A percentile compares a stretch with the other conserved stretches of the same genome.
Conservation (phyloP, 2,797 vertebrate species). For the Amniataba percoides region DNA sequence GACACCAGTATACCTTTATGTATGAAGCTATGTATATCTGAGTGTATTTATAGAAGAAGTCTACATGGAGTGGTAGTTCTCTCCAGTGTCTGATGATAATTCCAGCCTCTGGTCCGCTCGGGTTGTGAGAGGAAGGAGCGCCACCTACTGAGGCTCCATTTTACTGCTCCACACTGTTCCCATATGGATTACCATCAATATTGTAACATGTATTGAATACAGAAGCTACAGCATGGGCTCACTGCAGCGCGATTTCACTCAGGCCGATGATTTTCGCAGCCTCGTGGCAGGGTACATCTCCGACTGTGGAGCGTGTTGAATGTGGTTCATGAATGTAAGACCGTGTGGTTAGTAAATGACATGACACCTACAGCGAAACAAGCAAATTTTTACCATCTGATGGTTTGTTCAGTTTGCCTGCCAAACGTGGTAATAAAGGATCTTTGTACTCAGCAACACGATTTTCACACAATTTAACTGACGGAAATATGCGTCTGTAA, state of each 20-base stretch:
- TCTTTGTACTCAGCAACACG: constrained; percentile 72
- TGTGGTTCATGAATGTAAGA: constrained; percentile 45
- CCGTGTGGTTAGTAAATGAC: constrained; percentile 54
- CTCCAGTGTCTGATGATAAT: constrained; percentile 72
- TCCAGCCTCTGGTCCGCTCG: constrained; percentile 64
- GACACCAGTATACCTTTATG: constrained; percentile 79
- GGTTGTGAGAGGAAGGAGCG: constrained; percentile 68
- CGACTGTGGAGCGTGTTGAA: constrained; percentile 10
- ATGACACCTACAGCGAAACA: constrained; percentile 33
- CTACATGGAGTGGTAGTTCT: constrained; percentile 63
- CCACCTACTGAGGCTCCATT: constrained; percentile 71
- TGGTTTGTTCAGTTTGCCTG: constrained; percentile 61
- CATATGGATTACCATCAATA: constrained; percentile 35
- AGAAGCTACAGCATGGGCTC: constrained; percentile 16
- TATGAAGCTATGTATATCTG: constrained; percentile 82
- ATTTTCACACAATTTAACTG: constrained; percentile 22
- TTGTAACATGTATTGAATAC: neutral
- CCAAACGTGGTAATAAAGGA: constrained; percentile 74
- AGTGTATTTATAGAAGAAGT: constrained; percentile 83
- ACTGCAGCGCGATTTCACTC: constrained; percentile 27
- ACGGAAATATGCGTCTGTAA: neutral
- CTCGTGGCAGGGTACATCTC: constrained; percentile 21
- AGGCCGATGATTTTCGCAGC: constrained; percentile 15
- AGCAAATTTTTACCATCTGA: constrained; percentile 45
- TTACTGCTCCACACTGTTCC: constrained; percentile 56